Base-by-base conservation (phyloP, 2,888 invertebrate genomes). In the Troides aeacus region DNA sequence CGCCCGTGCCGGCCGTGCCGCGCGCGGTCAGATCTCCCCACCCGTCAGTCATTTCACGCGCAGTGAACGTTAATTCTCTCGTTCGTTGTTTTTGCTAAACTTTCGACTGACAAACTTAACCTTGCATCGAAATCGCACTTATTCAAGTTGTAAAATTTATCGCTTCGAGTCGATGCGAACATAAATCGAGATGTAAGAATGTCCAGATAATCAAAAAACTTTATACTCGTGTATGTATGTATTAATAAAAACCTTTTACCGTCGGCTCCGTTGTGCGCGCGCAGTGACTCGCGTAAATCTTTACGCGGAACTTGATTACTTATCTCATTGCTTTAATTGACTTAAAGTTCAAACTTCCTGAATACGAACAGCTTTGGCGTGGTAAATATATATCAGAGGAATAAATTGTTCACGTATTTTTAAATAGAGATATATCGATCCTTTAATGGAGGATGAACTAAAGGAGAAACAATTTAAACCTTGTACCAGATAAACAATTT, bases 1-100 rank as follows among this genome's bases (percentile, higher is more conserved):
- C 83, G 83, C 81, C 81, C 80, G 82, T 21, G 21, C 10, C 39
- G 10, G 1, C 10, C 81, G 80, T 79, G 80, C 81, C 83, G 83
- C 81, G 81, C 80, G 82, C 83, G 7, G 83, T 85, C 87, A 87
- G 86, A 85, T 86, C 89, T 89, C 91, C 88, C 90, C 88, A 83
- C 85, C 78, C 84, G 81, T 76, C 81, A 83, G 87, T 90, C 87
- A 91, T 92, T 92, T 92, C 91, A 92, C 89, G 92, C 86, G 77
- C 83, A 79, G 88, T 88, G 86, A 89, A 82, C 85, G 81, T 3
- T 85, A 82, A 70, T 65, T 69, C 65, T 60, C 59, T 50, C 24
- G 23, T 46, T 24, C 17, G 83, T 84, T 56, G 65, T 83, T 84
- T 84, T 79, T 74, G 72, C 76, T 86, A 81, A 84, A 85, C 85